Base-by-base conservation (phyloP, 2,797 vertebrate genomes). In the Chelmon rostratus region DNA sequence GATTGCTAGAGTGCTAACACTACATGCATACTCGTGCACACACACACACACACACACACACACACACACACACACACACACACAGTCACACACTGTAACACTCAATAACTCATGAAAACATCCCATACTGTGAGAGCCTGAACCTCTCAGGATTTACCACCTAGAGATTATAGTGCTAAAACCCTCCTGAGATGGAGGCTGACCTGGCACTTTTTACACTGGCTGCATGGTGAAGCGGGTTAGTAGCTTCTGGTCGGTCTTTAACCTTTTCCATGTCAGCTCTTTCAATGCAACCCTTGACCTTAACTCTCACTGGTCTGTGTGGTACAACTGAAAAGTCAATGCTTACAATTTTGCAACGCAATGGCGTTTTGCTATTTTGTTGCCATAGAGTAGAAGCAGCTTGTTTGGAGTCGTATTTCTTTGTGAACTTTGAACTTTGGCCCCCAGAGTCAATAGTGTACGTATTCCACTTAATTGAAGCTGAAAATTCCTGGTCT, bases 151-250 rank as follows among this genome's bases (percentile, higher is more conserved):
- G 78, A 86, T 87, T 92, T 89, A 76, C 73, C 59, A 37, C 81
- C 78, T 0, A 47, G 56, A 85, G 89, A 86, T 92, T 91, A 88
- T 56, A 11, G 76, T 4, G 64, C 79, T 72, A 52, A 90, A 86
- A 80, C 59, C 78, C 61, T 84, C 62, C 73, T 72, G 79, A 89
- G 85, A 86, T 75, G 71, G 72, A 88, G 70, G 81, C 89, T 88
- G 89, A 90, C 77, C 86, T n/a, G 78, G 75, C 85, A 86, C 81
- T 73, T 68, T 84, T 74, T 21, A 57, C 65, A 25, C 59, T 6
- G 38, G 59, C 31, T 18, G 31, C 28, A 9, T 42, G 40, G 40
- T 78, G 76, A 65, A 76, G 75, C 79, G 69, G 52, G 65, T 68
- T 61, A 25, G 52, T n/a, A 38, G 81, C 83, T 64, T 71, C 58